A percentile compares a stretch with the other conserved stretches of the same genome.
Evolutionary conservation across 1,140 invertebrate species (phyloP).

Genomic region (Drosophila virilis): DNA sequence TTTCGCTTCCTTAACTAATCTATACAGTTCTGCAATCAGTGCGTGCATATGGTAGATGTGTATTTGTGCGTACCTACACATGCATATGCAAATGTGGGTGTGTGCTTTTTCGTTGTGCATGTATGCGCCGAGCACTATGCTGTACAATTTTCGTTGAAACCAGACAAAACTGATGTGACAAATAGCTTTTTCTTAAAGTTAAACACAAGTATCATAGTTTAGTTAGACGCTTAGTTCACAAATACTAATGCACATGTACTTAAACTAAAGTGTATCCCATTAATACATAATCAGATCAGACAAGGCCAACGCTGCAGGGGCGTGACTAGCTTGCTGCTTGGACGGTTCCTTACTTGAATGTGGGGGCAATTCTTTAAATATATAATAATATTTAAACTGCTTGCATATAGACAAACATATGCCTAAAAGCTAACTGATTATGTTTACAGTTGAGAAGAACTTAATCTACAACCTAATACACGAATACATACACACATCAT

Average conservation of each 20-base stretch:
- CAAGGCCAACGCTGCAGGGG: conserved; percentile 45
- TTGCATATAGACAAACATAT: conserved; percentile 14
- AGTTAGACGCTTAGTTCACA: conserved; percentile 42
- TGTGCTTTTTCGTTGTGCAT: conserved; percentile 2
- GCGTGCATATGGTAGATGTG: conserved; percentile 23
- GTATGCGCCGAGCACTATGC: conserved; percentile 35
- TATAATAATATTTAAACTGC: conserved; percentile 9
- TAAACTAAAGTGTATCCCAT: conserved; percentile 70
- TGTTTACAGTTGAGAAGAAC: conserved; percentile 47
- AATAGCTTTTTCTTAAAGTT: conserved; percentile 35
- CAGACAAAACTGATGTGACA: conserved; percentile 72
- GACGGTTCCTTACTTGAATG: conserved; percentile 75
- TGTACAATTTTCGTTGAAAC: conserved; percentile 62
- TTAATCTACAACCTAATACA: conserved; percentile 69
- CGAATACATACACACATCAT: conserved; percentile 45
- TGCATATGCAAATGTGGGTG: background rate
- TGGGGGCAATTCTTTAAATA: conserved; percentile 57
- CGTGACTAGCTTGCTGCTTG: conserved; percentile 67
- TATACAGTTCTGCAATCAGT: conserved; percentile 48
- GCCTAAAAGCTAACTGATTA: conserved; percentile 66
- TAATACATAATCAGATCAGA: conserved; percentile 54
- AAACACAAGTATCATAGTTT: conserved; percentile 39
- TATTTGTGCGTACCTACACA: conserved; percentile 7
- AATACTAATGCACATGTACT: conserved; percentile 67
- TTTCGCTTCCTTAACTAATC: conserved; percentile 25